Conservation (phyloP, 2,888 invertebrate species). For the Automeris io region DNA sequence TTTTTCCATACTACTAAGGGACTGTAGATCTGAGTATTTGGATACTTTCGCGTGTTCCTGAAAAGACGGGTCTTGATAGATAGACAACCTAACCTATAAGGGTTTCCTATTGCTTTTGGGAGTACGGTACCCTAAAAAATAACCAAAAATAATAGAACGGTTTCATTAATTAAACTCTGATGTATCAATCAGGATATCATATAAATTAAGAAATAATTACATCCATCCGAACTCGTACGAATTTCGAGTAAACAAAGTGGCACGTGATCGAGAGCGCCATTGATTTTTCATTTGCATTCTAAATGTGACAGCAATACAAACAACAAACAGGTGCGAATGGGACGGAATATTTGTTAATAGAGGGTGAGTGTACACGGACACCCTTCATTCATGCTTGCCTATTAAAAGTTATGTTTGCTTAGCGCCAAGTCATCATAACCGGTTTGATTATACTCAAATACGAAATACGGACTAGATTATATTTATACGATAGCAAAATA, state of each 20-base stretch:
- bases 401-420: constrained; percentile 7
- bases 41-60: no score
- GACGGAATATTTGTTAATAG: constrained; percentile 44
- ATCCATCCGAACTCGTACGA: neutral
- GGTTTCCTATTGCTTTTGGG: no score
- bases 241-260: constrained; percentile 4
- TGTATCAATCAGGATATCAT: neutral
- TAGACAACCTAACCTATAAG: no score
- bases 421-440: neutral
- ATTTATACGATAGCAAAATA: neutral
- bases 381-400: constrained; percentile 20
- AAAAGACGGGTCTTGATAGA: no score
- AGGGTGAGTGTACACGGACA: constrained; percentile 34
- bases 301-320: constrained; percentile 13
- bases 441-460: neutral
- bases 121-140: no score
- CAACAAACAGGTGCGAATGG: constrained; percentile 23
- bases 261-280: constrained; percentile 18
- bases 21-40: no score
- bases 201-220: neutral
- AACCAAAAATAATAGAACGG: no score
- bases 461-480: neutral
- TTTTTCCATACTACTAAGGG: no score
- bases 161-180: neutral
- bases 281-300: constrained; percentile 29